Percentiles rank a stretch among this genome's conserved stretches.
Evolutionary conservation across 2,797 vertebrate genomes (phyloP).

Genomic region (Hoplostethus mediterraneus): DNA sequence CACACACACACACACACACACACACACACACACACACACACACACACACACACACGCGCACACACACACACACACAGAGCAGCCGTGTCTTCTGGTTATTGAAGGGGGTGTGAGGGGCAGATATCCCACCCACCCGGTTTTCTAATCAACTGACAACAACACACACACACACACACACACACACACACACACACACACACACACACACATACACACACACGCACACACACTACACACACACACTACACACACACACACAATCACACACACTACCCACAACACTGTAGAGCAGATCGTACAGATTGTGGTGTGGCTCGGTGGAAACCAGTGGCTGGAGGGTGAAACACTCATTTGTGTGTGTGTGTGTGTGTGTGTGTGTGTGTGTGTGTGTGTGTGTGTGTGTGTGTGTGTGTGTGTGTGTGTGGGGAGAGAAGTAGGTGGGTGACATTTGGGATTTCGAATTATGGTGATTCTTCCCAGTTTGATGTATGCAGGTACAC

Average conservation of each 20-base stretch:
- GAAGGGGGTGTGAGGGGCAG: too few species aligned
- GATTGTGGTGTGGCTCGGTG: slow-evolving; percentile 14
- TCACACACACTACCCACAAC: neutral
- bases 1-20: neutral
- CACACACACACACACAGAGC: neutral
- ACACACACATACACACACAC: too few species aligned
- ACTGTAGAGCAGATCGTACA: neutral
- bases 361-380: neutral
- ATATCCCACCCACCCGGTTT: too few species aligned
- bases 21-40: slow-evolving; percentile 13
- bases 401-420: too few species aligned
- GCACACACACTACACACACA: too few species aligned
- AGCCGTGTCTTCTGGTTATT: too few species aligned
- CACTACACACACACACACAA: too few species aligned
- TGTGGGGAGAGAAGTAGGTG: neutral
- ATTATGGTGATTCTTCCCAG: slow-evolving; percentile 7
- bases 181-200: slow-evolving; percentile 2
- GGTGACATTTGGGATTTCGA: neutral
- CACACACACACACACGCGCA: slow-evolving; percentile 11
- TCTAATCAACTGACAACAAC: too few species aligned
- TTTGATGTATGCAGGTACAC: slow-evolving; percentile 15
- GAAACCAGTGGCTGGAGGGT: slow-evolving; percentile 10
- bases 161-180: too few species aligned
- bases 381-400: too few species aligned
- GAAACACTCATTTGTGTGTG: slow-evolving; percentile 2